A percentile compares a stretch with the other conserved stretches of the same genome.
Evolutionary conservation across 2,888 invertebrate species (phyloP).

Genomic region (Drosophila rubida): DNA sequence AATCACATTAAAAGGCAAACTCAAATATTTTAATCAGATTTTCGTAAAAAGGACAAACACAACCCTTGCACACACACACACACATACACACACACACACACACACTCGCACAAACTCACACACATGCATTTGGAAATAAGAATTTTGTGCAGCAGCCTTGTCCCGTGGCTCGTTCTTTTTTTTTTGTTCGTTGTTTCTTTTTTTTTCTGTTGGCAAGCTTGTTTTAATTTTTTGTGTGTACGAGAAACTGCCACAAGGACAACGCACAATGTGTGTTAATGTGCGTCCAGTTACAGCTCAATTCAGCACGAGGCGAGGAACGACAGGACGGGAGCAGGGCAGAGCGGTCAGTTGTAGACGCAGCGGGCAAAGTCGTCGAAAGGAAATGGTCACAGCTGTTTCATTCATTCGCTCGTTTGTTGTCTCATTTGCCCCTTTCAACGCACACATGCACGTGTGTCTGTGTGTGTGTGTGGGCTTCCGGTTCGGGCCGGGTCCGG

Average conservation of each 20-base stretch:
- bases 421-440: constrained; percentile 55
- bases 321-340: neutral
- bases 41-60: constrained; percentile 76
- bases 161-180: constrained; percentile 26
- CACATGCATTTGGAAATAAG: constrained; percentile 52
- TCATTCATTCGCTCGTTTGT: constrained; percentile 56
- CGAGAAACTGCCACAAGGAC: constrained; percentile 51
- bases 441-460: constrained; percentile 1
- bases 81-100: constrained; percentile 42
- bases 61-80: constrained; percentile 53
- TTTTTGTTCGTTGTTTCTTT: constrained; percentile 10
- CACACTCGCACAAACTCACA: constrained; percentile 35
- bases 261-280: constrained; percentile 81
- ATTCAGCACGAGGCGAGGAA: constrained; percentile 13
- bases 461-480: constrained; percentile 42
- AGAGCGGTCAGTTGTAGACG: neutral
- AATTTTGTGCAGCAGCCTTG: constrained; percentile 39
- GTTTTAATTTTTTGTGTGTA: constrained; percentile 49
- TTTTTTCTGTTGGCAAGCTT: constrained; percentile 31
- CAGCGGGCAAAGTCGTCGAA: constrained; percentile 51
- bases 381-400: constrained; percentile 81
- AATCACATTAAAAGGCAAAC: constrained; percentile 84
- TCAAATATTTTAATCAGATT: constrained; percentile 84
- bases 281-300: constrained; percentile 62
- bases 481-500: constrained; percentile 51